Conservation (phyloP, 2,797 vertebrate genomes). For the Sciurus vulgaris region DNA sequence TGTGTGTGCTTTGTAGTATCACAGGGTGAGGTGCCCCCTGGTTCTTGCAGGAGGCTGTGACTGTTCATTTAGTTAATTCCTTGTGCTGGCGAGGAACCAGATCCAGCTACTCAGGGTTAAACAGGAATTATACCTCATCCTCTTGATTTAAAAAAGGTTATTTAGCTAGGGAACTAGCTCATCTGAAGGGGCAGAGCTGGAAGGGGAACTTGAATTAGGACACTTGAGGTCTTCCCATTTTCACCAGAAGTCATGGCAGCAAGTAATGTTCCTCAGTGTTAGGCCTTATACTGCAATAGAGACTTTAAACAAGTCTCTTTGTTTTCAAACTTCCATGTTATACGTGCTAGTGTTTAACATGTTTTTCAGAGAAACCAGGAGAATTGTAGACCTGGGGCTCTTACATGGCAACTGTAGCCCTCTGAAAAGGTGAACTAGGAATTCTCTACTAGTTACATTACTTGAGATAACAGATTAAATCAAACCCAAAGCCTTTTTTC, state of each 20-base stretch:
- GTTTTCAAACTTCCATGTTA: not conserved
- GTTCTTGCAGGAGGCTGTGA: not conserved
- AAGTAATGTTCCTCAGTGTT: not conserved
- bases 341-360: not conserved
- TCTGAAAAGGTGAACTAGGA: not conserved
- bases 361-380: conserved; percentile 41
- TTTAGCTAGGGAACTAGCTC: not conserved
- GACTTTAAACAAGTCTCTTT: conserved; percentile 6
- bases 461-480: conserved; percentile 31
- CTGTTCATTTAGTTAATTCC: not conserved
- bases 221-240: not conserved
- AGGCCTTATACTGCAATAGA: not conserved
- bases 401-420: not conserved
- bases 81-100: not conserved
- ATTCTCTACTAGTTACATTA: not conserved
- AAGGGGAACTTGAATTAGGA: not conserved
- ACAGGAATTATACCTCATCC: not conserved
- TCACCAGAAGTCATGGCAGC: not conserved
- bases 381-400: not conserved
- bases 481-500: conserved; percentile 38
- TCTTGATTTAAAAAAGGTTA: not conserved
- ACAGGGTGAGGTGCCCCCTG: not conserved
- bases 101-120: not conserved
- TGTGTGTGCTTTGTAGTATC: not conserved
- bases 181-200: not conserved